Evolutionary conservation across 2,797 vertebrate genomes (phyloP).

Genomic region (Phylloscopus collybita): DNA sequence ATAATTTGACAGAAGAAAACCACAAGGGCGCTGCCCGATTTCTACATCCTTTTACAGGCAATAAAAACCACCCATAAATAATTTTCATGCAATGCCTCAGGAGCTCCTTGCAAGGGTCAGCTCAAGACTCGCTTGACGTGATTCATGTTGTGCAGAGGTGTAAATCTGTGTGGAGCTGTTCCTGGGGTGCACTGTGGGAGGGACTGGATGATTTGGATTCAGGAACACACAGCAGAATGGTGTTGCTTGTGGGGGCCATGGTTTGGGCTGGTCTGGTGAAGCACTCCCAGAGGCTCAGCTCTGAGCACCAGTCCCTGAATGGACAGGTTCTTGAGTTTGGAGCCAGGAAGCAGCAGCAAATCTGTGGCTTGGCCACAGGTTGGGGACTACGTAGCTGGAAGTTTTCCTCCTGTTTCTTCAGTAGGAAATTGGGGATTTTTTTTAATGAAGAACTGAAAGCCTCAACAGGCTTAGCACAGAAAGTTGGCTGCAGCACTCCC

Average conservation of each 20-base stretch:
- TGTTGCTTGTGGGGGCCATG: background rate
- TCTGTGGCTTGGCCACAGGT: background rate
- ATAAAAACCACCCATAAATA: slow-evolving; percentile 52
- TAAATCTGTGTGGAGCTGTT: background rate
- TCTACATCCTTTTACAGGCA: slow-evolving; percentile 43
- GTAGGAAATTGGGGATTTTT: background rate
- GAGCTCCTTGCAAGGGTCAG: slow-evolving; percentile 15
- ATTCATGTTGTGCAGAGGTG: background rate
- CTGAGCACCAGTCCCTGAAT: background rate
- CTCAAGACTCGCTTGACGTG: background rate
- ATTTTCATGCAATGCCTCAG: background rate
- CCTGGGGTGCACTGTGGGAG: background rate
- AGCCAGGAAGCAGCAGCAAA: background rate
- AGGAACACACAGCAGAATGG: background rate
- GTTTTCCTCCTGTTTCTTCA: background rate
- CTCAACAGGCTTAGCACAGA: background rate
- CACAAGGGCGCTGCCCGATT: background rate
- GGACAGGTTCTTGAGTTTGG: background rate
- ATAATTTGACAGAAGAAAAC: slow-evolving; percentile 51
- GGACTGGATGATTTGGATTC: background rate
- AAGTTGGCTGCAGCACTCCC: background rate
- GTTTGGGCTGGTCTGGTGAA: background rate
- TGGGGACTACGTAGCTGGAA: background rate
- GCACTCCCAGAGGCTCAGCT: background rate
- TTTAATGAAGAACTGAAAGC: background rate